These are phyloP conservation scores for Helicoverpa assulta DNA, from an alignment of 2,888 invertebrate genomes.

Conservation along the genomic window DNA sequence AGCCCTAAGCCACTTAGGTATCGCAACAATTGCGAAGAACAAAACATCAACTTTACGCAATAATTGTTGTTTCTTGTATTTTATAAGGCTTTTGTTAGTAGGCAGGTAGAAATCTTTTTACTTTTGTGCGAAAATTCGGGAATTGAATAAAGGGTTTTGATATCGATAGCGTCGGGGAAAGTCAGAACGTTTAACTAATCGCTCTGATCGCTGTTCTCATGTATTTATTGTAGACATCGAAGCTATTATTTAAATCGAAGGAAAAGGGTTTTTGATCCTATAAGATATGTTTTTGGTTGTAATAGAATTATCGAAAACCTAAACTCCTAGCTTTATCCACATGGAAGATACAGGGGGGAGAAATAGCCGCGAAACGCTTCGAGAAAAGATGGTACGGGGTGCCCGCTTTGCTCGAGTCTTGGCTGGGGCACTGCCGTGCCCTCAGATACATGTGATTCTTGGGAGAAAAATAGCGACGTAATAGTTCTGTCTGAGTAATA, in stretches of 20 bases:
- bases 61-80: not conserved
- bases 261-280: not conserved
- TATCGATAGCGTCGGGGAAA: conserved; percentile 25
- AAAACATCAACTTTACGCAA: not conserved
- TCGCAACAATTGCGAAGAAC: not conserved
- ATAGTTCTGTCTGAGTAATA: too few species aligned
- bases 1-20: not conserved
- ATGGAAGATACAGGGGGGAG: too few species aligned
- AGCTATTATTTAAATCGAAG: not conserved
- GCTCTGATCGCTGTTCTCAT: conserved; percentile 13
- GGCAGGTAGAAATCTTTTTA: conserved; percentile 34
- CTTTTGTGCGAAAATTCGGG: conserved; percentile 44
- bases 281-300: not conserved
- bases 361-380: too few species aligned
- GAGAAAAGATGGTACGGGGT: too few species aligned
- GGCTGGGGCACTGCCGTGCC: too few species aligned
- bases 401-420: too few species aligned
- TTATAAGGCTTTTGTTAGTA: conserved; percentile 18
- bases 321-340: too few species aligned
- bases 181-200: conserved; percentile 27
- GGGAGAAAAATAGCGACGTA: too few species aligned
- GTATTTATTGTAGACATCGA: conserved; percentile 5
- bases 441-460: too few species aligned
- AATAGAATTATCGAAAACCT: too few species aligned
- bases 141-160: conserved; percentile 57